Base-by-base conservation (phyloP, 2,888 invertebrate species). In the Octonoba sinensis region DNA sequence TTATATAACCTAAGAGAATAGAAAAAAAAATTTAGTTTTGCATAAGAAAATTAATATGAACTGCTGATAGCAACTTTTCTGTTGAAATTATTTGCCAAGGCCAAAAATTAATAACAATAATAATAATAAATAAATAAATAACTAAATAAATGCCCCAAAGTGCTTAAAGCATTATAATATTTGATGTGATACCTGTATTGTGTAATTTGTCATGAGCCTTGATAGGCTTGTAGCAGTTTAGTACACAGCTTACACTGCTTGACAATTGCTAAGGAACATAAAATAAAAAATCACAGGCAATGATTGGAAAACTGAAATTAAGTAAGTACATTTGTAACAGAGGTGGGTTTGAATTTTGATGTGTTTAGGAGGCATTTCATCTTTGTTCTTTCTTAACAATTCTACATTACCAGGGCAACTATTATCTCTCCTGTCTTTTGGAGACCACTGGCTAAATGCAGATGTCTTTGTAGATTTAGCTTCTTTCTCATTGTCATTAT, bases 391-490 rank as follows among this genome's bases (percentile, higher is more conserved):
- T 20, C 73, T 77, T 27, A 47, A 13, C 3, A 77, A 65, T 22
- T 83, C 82, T 1, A 82, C 82, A 76, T 82, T 82, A 12, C 82
- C 82, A 46, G 82, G 82, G 27, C 82, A 82, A 51, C 82, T 82
- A 22, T 76, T 82, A 51, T 76, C 82, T 60, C 82, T 71, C 47
- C 76, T 82, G 27, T 75, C 74, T 49, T 82, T 82, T 47, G 74
- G 60, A 36, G 73, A 62, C 67, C 72, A 74, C 24, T 81, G 79
- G 56, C 67, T 67, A 54, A 54, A 59, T 20, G 64, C 20, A 20
- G 64, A 16, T 8, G 36, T 1, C 36, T 36, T 36, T 13, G 47
- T 8, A 12, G 67, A 24, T 11, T 44, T 16, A 22, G 57, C 57
- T 16, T n/a, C 24, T 18, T 70, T 56, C 3, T 51, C 27, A 16